phyloP scores from a whole-genome alignment of 2,113 vertebrate genomes.

The Aix galericulata region DNA sequence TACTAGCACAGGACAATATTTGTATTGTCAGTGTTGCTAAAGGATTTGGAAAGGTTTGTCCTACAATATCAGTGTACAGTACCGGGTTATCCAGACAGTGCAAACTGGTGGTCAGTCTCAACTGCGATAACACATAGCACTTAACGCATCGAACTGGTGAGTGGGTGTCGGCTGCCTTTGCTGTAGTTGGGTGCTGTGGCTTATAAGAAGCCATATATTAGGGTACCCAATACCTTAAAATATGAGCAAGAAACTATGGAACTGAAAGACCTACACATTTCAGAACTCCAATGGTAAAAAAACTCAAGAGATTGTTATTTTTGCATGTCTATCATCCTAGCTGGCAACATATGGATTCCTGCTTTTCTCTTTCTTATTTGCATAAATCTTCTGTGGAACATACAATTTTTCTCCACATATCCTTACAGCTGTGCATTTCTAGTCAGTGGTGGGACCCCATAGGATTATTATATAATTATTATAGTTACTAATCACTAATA shows the following conservation, averaged over 20 bases:
- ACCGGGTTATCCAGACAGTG: neutral
- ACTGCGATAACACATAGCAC: neutral
- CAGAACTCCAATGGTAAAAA: neutral
- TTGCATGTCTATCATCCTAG: neutral
- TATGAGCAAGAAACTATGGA: neutral
- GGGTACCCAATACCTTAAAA: neutral
- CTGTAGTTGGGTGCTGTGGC: neutral
- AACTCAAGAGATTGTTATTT: neutral
- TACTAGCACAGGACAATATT: neutral
- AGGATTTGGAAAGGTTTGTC: slow-evolving; percentile 27
- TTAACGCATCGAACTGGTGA: neutral
- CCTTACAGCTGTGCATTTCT: neutral
- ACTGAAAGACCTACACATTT: neutral
- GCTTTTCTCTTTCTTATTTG: neutral
- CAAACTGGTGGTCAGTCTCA: neutral
- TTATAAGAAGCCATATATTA: neutral
- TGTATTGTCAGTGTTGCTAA: neutral
- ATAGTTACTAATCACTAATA: neutral
- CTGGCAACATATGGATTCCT: neutral
- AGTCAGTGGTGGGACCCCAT: neutral
- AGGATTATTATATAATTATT: neutral
- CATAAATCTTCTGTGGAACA: neutral
- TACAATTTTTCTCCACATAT: neutral
- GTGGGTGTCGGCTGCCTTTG: neutral
- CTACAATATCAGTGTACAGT: neutral